A percentile compares a stretch with the other conserved stretches of the same genome.
phyloP scores from a whole-genome alignment of 1,140 invertebrate genomes.

The Cydia amplana region DNA sequence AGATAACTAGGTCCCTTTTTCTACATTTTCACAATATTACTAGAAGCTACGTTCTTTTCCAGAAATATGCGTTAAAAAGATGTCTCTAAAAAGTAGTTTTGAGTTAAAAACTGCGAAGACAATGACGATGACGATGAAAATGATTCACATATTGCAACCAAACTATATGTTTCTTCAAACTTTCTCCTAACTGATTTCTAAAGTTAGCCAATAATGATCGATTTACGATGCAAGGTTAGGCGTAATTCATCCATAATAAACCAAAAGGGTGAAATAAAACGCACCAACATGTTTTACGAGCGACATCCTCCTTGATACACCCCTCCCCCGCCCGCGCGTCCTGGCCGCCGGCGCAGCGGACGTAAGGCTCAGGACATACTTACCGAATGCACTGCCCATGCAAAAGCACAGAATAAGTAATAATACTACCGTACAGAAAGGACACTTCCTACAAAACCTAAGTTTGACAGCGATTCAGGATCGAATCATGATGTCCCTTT shows the following conservation, averaged over 20 bases:
- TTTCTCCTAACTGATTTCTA: neutral
- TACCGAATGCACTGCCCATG: neutral
- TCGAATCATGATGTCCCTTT: no score
- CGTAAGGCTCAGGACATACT: constrained; percentile 6
- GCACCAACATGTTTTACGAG: constrained; percentile 69
- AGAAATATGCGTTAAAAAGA: no score
- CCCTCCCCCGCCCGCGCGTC: constrained; percentile 15
- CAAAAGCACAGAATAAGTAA: no score
- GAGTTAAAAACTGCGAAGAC: no score
- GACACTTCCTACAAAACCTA: no score
- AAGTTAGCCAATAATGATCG: constrained; percentile 39
- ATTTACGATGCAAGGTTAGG: constrained; percentile 44
- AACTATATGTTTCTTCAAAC: no score
- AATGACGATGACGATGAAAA: no score
- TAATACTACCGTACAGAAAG: no score
- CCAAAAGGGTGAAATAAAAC: constrained; percentile 73
- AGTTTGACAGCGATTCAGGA: no score
- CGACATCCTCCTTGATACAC: constrained; percentile 65
- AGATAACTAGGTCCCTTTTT: constrained; percentile 45
- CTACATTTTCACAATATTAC: neutral
- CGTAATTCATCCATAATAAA: constrained; percentile 51
- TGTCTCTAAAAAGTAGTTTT: no score
- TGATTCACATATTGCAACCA: no score
- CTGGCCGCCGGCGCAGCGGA: constrained; percentile 29
- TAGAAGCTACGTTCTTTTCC: neutral